phyloP scores from a whole-genome alignment of 35 echinoderm and acorn worm genomes.

The Acanthaster planci region DNA sequence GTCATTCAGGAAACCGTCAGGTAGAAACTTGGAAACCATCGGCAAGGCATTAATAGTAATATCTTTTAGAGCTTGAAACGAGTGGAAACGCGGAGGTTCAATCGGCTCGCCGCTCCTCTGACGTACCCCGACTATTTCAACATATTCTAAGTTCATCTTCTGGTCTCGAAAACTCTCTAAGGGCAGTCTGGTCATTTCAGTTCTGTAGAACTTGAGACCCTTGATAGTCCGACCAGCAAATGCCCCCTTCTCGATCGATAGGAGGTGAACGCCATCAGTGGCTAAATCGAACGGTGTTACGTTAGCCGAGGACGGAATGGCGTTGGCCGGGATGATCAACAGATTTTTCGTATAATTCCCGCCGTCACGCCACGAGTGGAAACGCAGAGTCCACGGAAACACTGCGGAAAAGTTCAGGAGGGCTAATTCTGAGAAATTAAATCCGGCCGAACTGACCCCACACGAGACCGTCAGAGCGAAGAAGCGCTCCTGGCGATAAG shows the following conservation, averaged over 20 bases:
- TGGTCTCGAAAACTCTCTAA: neutral
- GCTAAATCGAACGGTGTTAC: no score
- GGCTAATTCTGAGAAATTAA: no score
- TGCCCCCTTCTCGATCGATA: neutral
- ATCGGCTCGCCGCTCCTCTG: neutral
- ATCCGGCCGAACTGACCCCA: no score
- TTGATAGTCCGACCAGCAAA: neutral
- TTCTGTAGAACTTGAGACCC: neutral
- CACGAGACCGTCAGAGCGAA: no score
- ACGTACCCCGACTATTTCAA: neutral
- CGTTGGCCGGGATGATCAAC: neutral
- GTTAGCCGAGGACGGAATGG: neutral
- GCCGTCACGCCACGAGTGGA: no score
- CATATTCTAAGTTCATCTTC: neutral
- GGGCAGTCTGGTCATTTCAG: constrained; percentile 1
- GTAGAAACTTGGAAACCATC: neutral
- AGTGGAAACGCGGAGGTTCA: neutral
- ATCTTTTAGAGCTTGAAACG: neutral
- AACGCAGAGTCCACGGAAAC: no score
- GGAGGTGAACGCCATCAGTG: neutral
- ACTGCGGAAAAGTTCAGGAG: no score
- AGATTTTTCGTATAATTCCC: no score
- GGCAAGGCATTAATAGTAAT: neutral
- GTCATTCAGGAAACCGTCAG: neutral
- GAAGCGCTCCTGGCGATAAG: no score